phyloP scores from a whole-genome alignment of 1,140 invertebrate genomes.

The Drosophila repletoides region DNA sequence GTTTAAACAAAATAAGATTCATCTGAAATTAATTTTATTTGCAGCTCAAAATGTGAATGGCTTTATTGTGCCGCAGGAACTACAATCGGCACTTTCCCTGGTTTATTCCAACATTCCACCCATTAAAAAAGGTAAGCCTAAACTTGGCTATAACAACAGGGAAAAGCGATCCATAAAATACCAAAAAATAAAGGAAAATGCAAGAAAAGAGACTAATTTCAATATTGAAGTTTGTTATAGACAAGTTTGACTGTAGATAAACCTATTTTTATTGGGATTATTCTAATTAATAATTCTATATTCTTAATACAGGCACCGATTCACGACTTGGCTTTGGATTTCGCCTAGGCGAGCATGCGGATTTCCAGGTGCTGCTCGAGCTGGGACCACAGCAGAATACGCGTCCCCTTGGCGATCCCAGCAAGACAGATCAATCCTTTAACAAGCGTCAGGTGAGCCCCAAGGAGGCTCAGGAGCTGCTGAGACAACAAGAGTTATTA shows the following conservation, averaged over 20 bases:
- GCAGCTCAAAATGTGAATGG: slow-evolving; percentile 56
- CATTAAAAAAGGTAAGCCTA: slow-evolving; percentile 88
- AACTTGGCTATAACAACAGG: not conserved
- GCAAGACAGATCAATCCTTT: slow-evolving; percentile 59
- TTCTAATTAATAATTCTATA: not conserved
- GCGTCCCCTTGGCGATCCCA: slow-evolving; percentile 83
- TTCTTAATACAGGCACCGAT: slow-evolving; percentile 86
- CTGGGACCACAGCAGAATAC: slow-evolving; percentile 89
- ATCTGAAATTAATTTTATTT: not conserved
- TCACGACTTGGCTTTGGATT: slow-evolving; percentile 91
- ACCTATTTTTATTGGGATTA: no score
- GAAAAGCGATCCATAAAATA: no score
- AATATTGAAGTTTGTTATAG: no score
- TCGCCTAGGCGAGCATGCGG: slow-evolving; percentile 89
- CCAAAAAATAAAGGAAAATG: not conserved
- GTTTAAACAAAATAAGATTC: not conserved
- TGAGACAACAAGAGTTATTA: slow-evolving; percentile 46
- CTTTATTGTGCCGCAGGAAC: slow-evolving; percentile 89
- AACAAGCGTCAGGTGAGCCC: slow-evolving; percentile 76
- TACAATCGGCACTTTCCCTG: slow-evolving; percentile 89
- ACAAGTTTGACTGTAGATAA: no score
- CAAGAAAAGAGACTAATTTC: no score
- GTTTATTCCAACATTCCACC: slow-evolving; percentile 92
- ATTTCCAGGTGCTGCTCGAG: slow-evolving; percentile 90
- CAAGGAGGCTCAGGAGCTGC: slow-evolving; percentile 45